phyloP scores from a whole-genome alignment of 1,140 invertebrate species.

The Brachionus plicatilis region DNA sequence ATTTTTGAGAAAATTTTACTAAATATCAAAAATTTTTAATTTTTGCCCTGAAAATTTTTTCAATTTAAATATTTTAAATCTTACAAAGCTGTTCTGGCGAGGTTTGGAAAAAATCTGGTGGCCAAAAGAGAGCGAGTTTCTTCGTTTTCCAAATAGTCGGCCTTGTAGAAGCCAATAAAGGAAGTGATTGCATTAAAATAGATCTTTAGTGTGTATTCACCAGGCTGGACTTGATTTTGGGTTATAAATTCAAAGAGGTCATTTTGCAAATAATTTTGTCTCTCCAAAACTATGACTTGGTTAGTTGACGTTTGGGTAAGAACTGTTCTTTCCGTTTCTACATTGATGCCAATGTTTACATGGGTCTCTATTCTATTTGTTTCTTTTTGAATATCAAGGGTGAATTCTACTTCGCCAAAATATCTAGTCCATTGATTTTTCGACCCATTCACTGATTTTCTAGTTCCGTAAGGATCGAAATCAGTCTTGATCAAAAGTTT shows the following conservation, averaged over 20 bases:
- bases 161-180: neutral
- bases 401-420: constrained; percentile 11
- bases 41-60: neutral
- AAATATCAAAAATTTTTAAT: neutral
- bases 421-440: neutral
- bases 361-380: constrained; percentile 10
- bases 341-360: neutral
- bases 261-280: neutral
- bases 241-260: constrained; percentile 14
- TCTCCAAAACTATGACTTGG: neutral
- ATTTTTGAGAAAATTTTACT: too few species aligned
- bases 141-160: constrained; percentile 6
- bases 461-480: constrained; percentile 20
- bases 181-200: neutral
- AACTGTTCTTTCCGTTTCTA: neutral
- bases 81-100: constrained; percentile 36
- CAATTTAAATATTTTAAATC: neutral
- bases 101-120: constrained; percentile 17
- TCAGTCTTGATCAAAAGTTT: constrained; percentile 4
- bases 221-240: neutral
- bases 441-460: neutral
- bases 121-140: constrained; percentile 7
- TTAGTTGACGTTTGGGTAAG: neutral
- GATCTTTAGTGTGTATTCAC: neutral
- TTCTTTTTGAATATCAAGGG: neutral